These are phyloP conservation scores for Sebastes alutus DNA, from an alignment of 2,797 vertebrate species.

Conservation along the genomic window DNA sequence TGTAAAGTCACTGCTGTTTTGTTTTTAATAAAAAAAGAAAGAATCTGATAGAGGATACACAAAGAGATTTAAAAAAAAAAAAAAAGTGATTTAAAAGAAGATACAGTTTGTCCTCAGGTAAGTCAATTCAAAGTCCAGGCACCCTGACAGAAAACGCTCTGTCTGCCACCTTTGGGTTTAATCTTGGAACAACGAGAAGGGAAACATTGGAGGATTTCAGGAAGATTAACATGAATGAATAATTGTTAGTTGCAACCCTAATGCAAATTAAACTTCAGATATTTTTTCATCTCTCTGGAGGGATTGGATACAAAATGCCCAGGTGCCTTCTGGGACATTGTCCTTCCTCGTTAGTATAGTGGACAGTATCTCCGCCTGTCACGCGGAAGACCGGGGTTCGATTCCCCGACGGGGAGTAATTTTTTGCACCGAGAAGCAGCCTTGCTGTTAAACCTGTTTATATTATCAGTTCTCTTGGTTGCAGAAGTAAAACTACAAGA, in stretches of 20 bases:
- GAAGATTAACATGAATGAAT: neutral
- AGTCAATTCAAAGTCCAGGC: too few species aligned
- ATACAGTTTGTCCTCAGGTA: too few species aligned
- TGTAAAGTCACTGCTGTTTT: too few species aligned
- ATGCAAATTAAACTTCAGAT: neutral
- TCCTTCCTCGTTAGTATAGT: constrained; percentile 29
- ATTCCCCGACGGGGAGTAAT: constrained; percentile 28
- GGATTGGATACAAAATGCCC: accelerated
- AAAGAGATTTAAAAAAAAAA: too few species aligned
- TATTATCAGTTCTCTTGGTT: neutral
- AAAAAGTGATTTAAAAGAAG: too few species aligned
- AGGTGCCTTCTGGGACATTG: accelerated
- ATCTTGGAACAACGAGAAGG: too few species aligned
- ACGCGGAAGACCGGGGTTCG: constrained; percentile 39
- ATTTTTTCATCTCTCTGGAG: accelerated
- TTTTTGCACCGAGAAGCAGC: neutral
- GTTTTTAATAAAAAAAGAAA: too few species aligned
- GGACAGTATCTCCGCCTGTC: constrained; percentile 32
- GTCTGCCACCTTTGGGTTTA: too few species aligned
- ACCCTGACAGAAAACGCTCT: too few species aligned
- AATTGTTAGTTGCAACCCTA: neutral
- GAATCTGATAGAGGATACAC: too few species aligned
- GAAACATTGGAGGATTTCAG: too few species aligned
- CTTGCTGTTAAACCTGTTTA: neutral
- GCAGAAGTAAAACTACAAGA: neutral